Evolutionary conservation across 2,113 vertebrate genomes (phyloP).

Genomic region (Etia nguti): DNA sequence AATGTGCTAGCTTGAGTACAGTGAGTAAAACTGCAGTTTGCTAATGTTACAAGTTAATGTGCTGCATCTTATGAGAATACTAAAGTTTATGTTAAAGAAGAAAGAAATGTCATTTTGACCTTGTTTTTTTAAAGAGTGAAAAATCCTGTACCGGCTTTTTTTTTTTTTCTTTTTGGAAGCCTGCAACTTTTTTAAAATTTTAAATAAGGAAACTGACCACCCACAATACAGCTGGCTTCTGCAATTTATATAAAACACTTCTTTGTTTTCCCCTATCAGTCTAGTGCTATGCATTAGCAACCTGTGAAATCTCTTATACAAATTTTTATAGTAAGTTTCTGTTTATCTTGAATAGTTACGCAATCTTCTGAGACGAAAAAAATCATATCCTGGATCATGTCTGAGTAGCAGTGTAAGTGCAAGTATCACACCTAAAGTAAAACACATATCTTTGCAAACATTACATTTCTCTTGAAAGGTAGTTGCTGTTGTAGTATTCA

Average conservation of each 20-base stretch:
- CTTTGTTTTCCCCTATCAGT: not conserved
- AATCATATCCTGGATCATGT: not conserved
- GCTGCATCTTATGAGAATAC: not conserved
- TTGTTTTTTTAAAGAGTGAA: not conserved
- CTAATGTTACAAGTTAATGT: slow-evolving; percentile 23
- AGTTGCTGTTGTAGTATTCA: not conserved
- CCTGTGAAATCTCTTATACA: not conserved
- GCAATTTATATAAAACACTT: not conserved
- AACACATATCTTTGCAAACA: not conserved
- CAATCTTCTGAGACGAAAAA: not conserved
- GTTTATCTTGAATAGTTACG: not conserved
- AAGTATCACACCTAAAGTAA: not conserved
- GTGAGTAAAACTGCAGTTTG: slow-evolving; percentile 35
- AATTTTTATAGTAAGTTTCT: not conserved
- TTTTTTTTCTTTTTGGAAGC: not conserved
- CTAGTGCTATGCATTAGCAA: not conserved
- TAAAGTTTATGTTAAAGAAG: not conserved
- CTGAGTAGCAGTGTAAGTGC: not conserved
- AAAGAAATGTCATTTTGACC: not conserved
- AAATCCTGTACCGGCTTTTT: not conserved
- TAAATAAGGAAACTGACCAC: not conserved
- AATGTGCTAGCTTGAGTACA: slow-evolving; percentile 21
- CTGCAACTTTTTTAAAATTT: not conserved
- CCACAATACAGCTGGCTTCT: not conserved
- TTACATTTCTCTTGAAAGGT: not conserved